These are phyloP conservation scores for Illadopsis cleaveri DNA, from an alignment of 2,113 vertebrate genomes.

Conservation along the genomic window DNA sequence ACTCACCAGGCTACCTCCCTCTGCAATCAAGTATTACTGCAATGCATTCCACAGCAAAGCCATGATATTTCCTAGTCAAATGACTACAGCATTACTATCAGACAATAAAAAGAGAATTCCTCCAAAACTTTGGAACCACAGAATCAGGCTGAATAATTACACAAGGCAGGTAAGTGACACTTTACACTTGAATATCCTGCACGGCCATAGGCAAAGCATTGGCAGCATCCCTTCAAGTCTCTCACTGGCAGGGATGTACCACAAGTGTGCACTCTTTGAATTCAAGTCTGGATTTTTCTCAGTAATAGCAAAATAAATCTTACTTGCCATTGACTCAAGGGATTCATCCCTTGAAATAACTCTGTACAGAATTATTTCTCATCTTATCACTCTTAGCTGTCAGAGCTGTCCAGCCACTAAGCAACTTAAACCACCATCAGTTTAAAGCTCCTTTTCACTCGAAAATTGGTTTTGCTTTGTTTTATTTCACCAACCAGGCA, in stretches of 20 bases:
- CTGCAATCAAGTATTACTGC: neutral
- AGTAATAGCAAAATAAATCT: neutral
- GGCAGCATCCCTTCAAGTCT: neutral
- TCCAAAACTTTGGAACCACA: neutral
- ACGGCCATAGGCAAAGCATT: neutral
- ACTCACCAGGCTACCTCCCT: neutral
- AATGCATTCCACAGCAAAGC: neutral
- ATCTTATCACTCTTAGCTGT: neutral
- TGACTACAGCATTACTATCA: neutral
- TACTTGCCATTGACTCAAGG: neutral
- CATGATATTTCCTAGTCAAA: neutral
- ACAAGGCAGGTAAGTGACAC: neutral
- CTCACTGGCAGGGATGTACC: neutral
- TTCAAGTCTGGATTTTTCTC: neutral
- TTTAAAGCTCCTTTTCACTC: neutral
- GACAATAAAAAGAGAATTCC: neutral
- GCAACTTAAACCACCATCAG: neutral
- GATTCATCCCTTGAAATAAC: neutral
- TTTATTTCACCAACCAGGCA: neutral
- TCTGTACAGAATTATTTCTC: neutral
- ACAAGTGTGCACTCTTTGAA: neutral
- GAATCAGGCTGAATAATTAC: neutral
- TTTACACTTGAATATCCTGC: neutral
- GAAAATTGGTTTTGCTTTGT: neutral
- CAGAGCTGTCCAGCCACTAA: neutral